phyloP scores from a whole-genome alignment of 2,888 invertebrate species.

The Hesperia comma region DNA sequence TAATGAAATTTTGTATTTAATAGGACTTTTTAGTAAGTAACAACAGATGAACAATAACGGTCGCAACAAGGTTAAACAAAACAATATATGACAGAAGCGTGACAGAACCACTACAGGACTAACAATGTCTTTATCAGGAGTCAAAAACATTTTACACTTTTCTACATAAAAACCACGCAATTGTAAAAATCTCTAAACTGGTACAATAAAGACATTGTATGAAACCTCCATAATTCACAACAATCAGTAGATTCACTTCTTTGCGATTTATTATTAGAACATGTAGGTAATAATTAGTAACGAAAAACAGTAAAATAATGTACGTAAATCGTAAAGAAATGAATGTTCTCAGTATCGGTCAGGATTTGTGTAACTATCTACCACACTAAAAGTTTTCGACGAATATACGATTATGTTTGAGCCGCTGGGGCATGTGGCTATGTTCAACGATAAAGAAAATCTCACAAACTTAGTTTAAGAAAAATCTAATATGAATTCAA shows the following conservation, averaged over 20 bases:
- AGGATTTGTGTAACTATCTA: slow-evolving; percentile 63
- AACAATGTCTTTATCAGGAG: slow-evolving; percentile 62
- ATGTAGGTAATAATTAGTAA: slow-evolving; percentile 30
- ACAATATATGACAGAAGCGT: slow-evolving; percentile 74
- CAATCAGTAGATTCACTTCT: slow-evolving; percentile 61
- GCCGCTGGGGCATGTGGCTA: slow-evolving; percentile 23
- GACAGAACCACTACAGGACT: slow-evolving; percentile 60
- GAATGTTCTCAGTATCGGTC: slow-evolving; percentile 79
- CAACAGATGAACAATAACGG: slow-evolving; percentile 45
- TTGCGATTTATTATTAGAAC: slow-evolving; percentile 50
- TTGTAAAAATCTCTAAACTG: slow-evolving; percentile 23
- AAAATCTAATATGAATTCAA: slow-evolving; percentile 15
- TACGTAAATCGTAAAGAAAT: slow-evolving; percentile 64
- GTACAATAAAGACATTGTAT: slow-evolving; percentile 60
- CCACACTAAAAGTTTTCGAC: slow-evolving; percentile 47
- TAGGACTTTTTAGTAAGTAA: slow-evolving; percentile 48
- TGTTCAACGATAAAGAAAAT: slow-evolving; percentile 36
- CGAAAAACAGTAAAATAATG: slow-evolving; percentile 20
- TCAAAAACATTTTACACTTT: slow-evolving; percentile 19
- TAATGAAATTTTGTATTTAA: slow-evolving; percentile 47
- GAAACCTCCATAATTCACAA: slow-evolving; percentile 70
- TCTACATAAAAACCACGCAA: slow-evolving; percentile 13
- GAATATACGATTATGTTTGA: slow-evolving; percentile 11
- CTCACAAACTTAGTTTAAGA: slow-evolving; percentile 26
- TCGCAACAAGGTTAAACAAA: slow-evolving; percentile 79